Conservation (phyloP, 2,797 vertebrate genomes). For the Fundulus diaphanus region DNA sequence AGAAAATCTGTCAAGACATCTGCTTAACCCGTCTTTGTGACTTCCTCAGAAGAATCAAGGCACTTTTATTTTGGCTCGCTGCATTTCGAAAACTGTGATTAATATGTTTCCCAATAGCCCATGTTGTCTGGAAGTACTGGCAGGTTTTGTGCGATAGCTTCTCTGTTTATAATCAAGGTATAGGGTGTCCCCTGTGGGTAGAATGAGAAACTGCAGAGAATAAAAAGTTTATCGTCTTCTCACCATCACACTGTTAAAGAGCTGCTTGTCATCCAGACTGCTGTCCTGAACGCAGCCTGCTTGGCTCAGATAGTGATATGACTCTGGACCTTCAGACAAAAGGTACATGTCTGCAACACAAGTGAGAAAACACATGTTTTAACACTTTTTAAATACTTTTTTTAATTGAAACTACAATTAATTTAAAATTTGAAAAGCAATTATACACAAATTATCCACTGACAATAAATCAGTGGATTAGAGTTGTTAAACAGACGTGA, state of each 20-base stretch:
- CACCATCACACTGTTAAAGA: conserved; percentile 91
- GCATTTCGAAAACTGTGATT: background rate
- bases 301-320: conserved; percentile 88
- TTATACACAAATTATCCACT: too few species aligned
- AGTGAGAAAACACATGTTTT: conserved; percentile 5
- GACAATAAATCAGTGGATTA: background rate
- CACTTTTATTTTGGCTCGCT: background rate
- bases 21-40: background rate
- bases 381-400: background rate
- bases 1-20: background rate
- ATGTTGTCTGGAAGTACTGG: conserved; percentile 7
- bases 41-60: background rate
- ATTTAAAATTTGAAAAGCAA: background rate
- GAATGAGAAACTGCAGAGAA: conserved; percentile 1
- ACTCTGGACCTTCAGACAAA: conserved; percentile 83
- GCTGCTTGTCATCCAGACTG: conserved; percentile 85
- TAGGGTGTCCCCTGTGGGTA: conserved; percentile 56
- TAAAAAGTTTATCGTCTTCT: conserved; percentile 28
- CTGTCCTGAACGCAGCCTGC: conserved; percentile 86
- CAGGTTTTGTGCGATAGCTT: background rate
- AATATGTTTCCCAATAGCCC: background rate
- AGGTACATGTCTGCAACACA: conserved; percentile 79
- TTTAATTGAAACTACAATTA: too few species aligned
- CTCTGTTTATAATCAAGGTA: background rate
- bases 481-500: background rate